Percentiles rank a stretch among this genome's conserved stretches.
phyloP scores from a whole-genome alignment of 1,140 invertebrate genomes.

The Venturia canescens region DNA sequence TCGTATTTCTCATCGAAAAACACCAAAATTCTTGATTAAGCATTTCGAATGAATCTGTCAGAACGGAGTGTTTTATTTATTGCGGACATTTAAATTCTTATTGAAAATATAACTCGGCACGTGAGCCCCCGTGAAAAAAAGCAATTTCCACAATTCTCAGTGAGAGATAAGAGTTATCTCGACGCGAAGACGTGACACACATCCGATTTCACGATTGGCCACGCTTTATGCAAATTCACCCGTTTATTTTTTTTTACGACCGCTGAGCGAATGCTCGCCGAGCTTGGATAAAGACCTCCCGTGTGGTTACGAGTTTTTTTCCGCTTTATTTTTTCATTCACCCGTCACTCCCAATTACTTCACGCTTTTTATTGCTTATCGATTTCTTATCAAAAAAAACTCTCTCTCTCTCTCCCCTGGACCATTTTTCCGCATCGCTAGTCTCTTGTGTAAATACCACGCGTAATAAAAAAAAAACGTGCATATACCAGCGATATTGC shows the following conservation, averaged over 20 bases:
- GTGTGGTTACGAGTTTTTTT: constrained; percentile 42
- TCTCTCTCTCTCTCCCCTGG: not conserved
- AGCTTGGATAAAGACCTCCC: constrained; percentile 59
- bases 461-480: too few relatives aligned
- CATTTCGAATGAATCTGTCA: too few relatives aligned
- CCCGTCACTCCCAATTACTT: constrained; percentile 56
- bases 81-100: not conserved
- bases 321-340: constrained; percentile 35
- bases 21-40: too few relatives aligned
- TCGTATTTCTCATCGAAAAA: too few relatives aligned
- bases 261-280: constrained; percentile 53
- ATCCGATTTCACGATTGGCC: constrained; percentile 66
- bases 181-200: constrained; percentile 52
- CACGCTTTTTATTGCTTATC: constrained; percentile 54
- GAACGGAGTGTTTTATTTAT: too few relatives aligned
- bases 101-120: not conserved
- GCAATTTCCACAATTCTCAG: not conserved
- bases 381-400: constrained; percentile 53
- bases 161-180: not conserved
- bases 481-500: too few relatives aligned
- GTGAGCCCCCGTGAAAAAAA: not conserved
- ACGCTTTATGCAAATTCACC: constrained; percentile 61
- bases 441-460: not conserved
- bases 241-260: constrained; percentile 52
- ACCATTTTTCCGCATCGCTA: not conserved